phyloP scores from a whole-genome alignment of 1,140 invertebrate species.

The Epicauta chinensis region DNA sequence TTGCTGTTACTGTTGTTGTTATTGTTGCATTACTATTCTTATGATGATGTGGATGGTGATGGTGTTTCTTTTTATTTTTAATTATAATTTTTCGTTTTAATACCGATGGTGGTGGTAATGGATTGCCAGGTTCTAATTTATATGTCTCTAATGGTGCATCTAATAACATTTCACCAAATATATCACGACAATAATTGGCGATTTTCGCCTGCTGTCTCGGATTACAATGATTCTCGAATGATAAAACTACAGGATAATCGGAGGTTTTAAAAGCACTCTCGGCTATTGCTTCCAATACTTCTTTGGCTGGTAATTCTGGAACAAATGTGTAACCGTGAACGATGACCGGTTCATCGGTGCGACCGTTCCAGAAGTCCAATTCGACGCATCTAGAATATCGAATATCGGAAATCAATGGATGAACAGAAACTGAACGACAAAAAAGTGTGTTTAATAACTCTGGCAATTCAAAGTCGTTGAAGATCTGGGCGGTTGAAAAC shows the following conservation, averaged over 20 bases:
- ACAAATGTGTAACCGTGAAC: constrained; percentile 98
- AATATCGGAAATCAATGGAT: too few species aligned
- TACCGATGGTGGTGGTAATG: constrained; percentile 79
- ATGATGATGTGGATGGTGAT: constrained; percentile 74
- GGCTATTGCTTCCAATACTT: constrained; percentile 94
- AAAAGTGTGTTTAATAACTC: too few species aligned
- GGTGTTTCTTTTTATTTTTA: constrained; percentile 97
- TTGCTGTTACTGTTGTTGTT: constrained; percentile 45
- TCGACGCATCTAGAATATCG: constrained; percentile 71
- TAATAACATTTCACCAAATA: constrained; percentile 92
- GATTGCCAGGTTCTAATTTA: constrained; percentile 67
- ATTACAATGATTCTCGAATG: constrained; percentile 98
- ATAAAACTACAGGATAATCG: constrained; percentile 91
- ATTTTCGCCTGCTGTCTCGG: constrained; percentile 95
- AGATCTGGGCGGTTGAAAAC: too few species aligned
- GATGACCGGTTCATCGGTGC: constrained; percentile 90
- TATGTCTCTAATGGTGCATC: constrained; percentile 81
- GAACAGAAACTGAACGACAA: too few species aligned
- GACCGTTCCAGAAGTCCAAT: constrained; percentile 96
- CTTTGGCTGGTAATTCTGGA: constrained; percentile 89
- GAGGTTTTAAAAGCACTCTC: constrained; percentile 98
- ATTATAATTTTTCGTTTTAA: constrained; percentile 92
- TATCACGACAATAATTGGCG: constrained; percentile 90
- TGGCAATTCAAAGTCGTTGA: too few species aligned
- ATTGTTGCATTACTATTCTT: constrained; percentile 36